Conservation (phyloP, 2,797 vertebrate genomes). For the Pristis pectinata region DNA sequence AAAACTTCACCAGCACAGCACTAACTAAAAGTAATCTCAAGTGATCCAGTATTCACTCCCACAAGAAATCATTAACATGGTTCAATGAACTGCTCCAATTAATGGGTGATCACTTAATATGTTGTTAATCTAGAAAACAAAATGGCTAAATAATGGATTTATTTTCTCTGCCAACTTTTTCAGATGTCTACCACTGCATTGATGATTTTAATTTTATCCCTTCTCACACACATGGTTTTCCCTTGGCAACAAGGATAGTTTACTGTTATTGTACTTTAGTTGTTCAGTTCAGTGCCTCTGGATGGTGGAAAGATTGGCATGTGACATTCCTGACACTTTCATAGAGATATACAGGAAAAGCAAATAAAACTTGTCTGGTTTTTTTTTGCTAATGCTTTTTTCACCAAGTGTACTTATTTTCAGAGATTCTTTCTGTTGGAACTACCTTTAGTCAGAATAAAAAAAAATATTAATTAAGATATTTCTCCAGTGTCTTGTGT, state of each 20-base stretch:
- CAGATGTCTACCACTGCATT: not conserved
- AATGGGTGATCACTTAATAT: not conserved
- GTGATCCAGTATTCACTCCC: not conserved
- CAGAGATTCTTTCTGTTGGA: too few relatives aligned
- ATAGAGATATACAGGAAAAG: not conserved
- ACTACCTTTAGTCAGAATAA: too few relatives aligned
- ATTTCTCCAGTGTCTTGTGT: too few relatives aligned
- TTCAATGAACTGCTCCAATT: not conserved
- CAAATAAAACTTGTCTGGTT: not conserved
- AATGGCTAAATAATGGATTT: not conserved
- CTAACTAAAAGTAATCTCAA: not conserved
- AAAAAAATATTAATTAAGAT: too few relatives aligned
- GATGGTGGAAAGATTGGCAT: not conserved
- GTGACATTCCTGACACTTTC: not conserved
- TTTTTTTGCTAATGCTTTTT: too few relatives aligned
- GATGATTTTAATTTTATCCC: not conserved
- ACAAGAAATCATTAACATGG: not conserved
- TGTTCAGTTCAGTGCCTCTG: not conserved
- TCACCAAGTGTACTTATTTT: not conserved
- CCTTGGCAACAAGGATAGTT: not conserved
- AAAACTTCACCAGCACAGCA: not conserved
- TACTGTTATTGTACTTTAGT: not conserved
- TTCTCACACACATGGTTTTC: too few relatives aligned
- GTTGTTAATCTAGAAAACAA: not conserved
- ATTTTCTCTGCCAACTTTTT: not conserved